Percentiles rank a stretch among this genome's conserved stretches.
Conservation (phyloP, 1,140 invertebrate genomes). For the Drosophila sturtevanti region DNA sequence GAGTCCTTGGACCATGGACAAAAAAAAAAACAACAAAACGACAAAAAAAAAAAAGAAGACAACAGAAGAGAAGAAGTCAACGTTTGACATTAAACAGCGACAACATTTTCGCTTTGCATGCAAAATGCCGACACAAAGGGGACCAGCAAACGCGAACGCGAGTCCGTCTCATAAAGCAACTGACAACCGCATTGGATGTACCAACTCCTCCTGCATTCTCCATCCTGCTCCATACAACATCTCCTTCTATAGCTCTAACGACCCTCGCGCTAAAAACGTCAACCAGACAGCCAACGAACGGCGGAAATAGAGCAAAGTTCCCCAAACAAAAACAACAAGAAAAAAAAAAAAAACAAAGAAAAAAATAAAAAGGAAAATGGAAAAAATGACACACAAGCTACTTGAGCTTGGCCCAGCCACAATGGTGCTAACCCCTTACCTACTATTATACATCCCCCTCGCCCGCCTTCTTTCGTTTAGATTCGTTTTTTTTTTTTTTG, state of each 20-base stretch:
- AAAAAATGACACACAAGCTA: slow-evolving; percentile 72
- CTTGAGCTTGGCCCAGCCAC: slow-evolving; percentile 62
- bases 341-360: slow-evolving; percentile 35
- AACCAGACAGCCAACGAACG: slow-evolving; percentile 55
- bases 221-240: not conserved
- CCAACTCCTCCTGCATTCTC: slow-evolving; percentile 1
- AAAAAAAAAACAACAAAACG: slow-evolving; percentile 6
- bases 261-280: slow-evolving; percentile 63
- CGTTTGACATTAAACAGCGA: slow-evolving; percentile 78
- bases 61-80: slow-evolving; percentile 24
- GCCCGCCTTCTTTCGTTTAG: not conserved
- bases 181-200: slow-evolving; percentile 59
- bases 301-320: slow-evolving; percentile 78
- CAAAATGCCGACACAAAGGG: slow-evolving; percentile 70
- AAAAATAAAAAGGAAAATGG: slow-evolving; percentile 27
- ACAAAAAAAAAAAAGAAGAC: slow-evolving; percentile 13
- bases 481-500: slow-evolving; percentile 45
- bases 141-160: slow-evolving; percentile 23
- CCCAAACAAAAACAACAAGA: slow-evolving; percentile 43
- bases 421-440: slow-evolving; percentile 33
- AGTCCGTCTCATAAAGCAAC: slow-evolving; percentile 64
- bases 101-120: slow-evolving; percentile 76
- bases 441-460: not conserved
- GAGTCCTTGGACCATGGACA: not conserved
- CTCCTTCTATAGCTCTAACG: slow-evolving; percentile 44